Conservation (phyloP, 2,888 invertebrate species). For the Branchipolynoe longqiensis region DNA sequence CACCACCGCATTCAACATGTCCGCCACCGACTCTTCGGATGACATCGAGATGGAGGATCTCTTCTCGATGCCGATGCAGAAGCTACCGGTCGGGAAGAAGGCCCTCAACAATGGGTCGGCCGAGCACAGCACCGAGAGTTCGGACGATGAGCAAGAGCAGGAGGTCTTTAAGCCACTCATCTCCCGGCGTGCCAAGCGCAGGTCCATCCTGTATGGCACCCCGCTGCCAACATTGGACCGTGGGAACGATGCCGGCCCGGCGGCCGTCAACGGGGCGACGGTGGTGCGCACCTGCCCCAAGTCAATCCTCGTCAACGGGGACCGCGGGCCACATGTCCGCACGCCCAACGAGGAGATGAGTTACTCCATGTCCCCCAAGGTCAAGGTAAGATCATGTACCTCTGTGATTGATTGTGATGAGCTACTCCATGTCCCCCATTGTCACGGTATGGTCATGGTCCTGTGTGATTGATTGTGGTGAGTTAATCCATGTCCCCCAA, state of each 20-base stretch:
- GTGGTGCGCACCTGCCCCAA: neutral
- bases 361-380: slow-evolving; percentile 48
- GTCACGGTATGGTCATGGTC: too few species aligned
- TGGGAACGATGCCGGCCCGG: too few species aligned
- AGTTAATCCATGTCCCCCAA: too few species aligned
- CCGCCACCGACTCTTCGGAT: slow-evolving; percentile 38
- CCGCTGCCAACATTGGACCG: slow-evolving; percentile 33
- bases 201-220: slow-evolving; percentile 51
- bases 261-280: neutral
- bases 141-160: slow-evolving; percentile 17
- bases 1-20: neutral
- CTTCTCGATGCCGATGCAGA: slow-evolving; percentile 21
- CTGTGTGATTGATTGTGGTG: too few species aligned
- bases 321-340: neutral
- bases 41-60: slow-evolving; percentile 49
- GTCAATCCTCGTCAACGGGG: neutral
- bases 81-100: neutral
- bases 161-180: slow-evolving; percentile 36
- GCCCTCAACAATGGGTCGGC: neutral
- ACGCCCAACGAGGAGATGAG: slow-evolving; percentile 20
- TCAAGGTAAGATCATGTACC: too few species aligned
- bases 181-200: slow-evolving; percentile 54
- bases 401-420: too few species aligned
- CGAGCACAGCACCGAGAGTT: neutral
- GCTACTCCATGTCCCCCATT: too few species aligned